Evolutionary conservation across 2,888 invertebrate species (phyloP), one percentile per base, ranked within the genome.

Genomic region (Dusona sp.): DNA sequence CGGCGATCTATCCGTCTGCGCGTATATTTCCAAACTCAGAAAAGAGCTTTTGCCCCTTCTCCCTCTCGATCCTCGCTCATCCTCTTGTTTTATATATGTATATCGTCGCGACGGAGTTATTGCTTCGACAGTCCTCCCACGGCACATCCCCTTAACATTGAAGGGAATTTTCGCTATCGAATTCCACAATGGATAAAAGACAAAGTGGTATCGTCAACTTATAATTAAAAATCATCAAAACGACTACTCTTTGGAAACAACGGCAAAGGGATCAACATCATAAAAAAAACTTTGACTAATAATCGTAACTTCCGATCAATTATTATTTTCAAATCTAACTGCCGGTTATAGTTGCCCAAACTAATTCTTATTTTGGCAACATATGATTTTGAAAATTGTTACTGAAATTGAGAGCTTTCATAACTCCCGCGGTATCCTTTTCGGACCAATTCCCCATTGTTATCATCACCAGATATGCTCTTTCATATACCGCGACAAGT

Each of bases 21-120:
- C 72, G 65, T 72, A 79, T 85, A 85, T 85, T 83, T 75, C 70
- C 16, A 78, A 72, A 75, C 70, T 85, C 75, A 67, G 75, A 57
- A 19, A 38, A 13, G 75, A 70, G 29, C 61, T 29, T 61, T 6
- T 0, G n/a, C n/a, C 16, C 29, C 22, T 45, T 65, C 75, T 75
- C 29, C 48, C 64, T 25, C 38, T 9, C 22, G 13, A 57, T 11
- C n/a, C 8, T 8, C 25, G 8, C 19, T 36, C 65, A 22, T 36
- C n/a, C 51, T 38, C 16, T 74, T 38, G 36, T 22, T 19, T 13
- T 22, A 1, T 51, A n/a, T 33, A 13, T 42, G 36, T 77, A 72
- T 38, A 81, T 78, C 45, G 74, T 36, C 64, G 74, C 45, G 67
- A 68, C 73, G 79, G 75, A 64, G 70, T 85, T 79, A 85, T 83